Evolutionary conservation across 30 jellyfish, hydroid and myxozoan genomes (phyloP), one percentile per base, ranked within the genome.

Genomic region (Mastigias papua): DNA sequence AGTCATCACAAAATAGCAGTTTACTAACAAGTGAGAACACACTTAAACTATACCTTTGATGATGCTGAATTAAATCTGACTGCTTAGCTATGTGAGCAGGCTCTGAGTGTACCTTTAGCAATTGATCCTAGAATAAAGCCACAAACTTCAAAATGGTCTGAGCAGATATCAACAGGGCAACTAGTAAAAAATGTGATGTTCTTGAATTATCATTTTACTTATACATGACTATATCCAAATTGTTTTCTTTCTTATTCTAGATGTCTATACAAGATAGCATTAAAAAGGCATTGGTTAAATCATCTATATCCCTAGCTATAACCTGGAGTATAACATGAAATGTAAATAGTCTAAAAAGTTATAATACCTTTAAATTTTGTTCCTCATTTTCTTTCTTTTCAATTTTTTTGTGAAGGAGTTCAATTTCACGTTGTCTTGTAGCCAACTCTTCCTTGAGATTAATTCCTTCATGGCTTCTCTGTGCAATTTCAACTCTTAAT

Each of bases 31-130:
- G 54, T 8, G 13, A 4, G 13, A 42, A 4, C 54, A 42, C 54
- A 42, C 13, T 0, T n/a, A n/a, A 42, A 42, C 13, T 4, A 42
- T 63, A 94, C 97, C 97, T 88, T 76, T 76, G 82, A 68, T 94
- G 97, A 61, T 92, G 76, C 32, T 31, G 64, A 15, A 94, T 85
- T 65, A 89, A 81, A 30, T 94, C 99, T 33, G 97, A 70, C 64
- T 94, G 97, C 66, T 94, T 94, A 13, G 97, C 46, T 23, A 94
- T 19, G 62, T 94, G 97, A 16, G 97, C 93, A 46, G 98, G 98
- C 33, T 94, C 99, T 31, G 92, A 68, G 64, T 78, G 86, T 0
- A 94, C 85, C 61, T 90, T 83, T 26, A 94, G 71, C 48, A 94
- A 72, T 68, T 88, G 84, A 42, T 89, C 97, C 99, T 94, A 46